These are phyloP conservation scores for Cordylochernes scorpioides DNA, from an alignment of 2,888 invertebrate genomes.

Conservation along the genomic window DNA sequence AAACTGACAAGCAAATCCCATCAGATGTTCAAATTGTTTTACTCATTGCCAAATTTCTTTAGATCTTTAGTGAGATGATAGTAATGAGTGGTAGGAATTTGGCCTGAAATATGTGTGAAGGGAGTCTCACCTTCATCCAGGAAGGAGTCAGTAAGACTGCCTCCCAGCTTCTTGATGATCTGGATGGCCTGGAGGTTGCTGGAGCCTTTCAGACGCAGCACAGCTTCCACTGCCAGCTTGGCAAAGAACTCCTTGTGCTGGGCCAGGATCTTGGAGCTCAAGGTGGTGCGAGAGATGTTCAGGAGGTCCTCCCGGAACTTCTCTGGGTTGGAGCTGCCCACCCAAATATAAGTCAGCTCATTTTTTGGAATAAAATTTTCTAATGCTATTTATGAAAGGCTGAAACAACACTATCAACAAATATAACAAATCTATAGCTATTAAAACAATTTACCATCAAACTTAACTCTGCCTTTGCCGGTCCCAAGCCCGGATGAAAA, in stretches of 20 bases:
- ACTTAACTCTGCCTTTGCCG: too few species aligned
- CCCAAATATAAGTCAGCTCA: slow-evolving; percentile 1
- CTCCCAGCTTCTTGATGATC: slow-evolving; percentile 87
- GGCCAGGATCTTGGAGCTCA: slow-evolving; percentile 88
- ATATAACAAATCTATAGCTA: too few species aligned
- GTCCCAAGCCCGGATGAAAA: too few species aligned
- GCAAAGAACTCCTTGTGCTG: slow-evolving; percentile 93
- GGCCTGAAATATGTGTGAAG: not conserved
- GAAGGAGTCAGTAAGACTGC: slow-evolving; percentile 74
- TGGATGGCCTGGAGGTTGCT: slow-evolving; percentile 87
- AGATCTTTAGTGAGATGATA: not conserved
- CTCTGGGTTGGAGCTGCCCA: slow-evolving; percentile 34
- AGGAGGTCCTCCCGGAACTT: slow-evolving; percentile 61
- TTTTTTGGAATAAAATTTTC: not conserved
- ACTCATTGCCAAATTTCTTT: not conserved
- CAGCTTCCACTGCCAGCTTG: slow-evolving; percentile 78
- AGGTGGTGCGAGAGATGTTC: slow-evolving; percentile 87
- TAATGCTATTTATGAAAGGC: not conserved
- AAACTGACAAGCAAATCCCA: too few species aligned
- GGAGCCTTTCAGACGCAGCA: slow-evolving; percentile 74
- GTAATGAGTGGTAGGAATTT: not conserved
- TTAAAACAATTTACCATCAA: too few species aligned
- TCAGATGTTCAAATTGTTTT: not conserved
- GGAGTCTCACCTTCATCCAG: slow-evolving; percentile 39
- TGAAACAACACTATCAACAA: too few species aligned